Evolutionary conservation across 2,888 invertebrate species (phyloP), one percentile per base, ranked within the genome.

Genomic region (Pteria penguin): DNA sequence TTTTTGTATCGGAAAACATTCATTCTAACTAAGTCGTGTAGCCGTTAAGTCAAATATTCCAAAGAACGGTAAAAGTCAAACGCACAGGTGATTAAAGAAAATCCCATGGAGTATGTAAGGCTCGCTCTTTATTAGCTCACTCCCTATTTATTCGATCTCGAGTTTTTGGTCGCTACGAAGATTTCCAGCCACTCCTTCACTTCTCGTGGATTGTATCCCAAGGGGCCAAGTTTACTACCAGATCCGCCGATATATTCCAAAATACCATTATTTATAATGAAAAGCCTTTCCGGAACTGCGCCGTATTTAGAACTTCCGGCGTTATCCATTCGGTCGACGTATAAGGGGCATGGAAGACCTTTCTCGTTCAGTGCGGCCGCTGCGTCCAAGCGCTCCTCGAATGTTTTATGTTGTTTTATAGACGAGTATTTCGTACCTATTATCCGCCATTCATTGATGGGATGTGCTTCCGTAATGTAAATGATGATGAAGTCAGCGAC

Each of bases 391-490:
- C 82, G 57, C 1, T 82, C 82, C 11, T 80, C 66, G 18, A 80
- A 31, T 18, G 70, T 62, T 31, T 26, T 63, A 26, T 80, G 82
- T 52, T 79, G 79, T 36, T 58, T 61, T 24, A 62, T 62, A 62
- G 58, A 22, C 18, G 62, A 32, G 32, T 29, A 71, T 24, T 29
- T 31, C 4, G 62, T 62, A 31, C 62, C 62, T 24, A 54, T 18
- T 2, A 71, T n/a, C 11, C 66, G 72, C 82, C 82, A 82, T 54
- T 74, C 80, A 14, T 80, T 80, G 22, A 76, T 26, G 2, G 82
- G 76, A 70, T 82, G 82, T 1, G 82, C 82, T 58, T 82, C 82
- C 18, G 71, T 62, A 2, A 72, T 72, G 72, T 82, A 82, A 61
- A 82, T 76, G 45, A 77, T 74, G 45, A 82, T 60, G 70, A 82